Evolutionary conservation across 2,888 invertebrate genomes (phyloP), one percentile per base, ranked within the genome.

Genomic region (Teleiodes luculella): DNA sequence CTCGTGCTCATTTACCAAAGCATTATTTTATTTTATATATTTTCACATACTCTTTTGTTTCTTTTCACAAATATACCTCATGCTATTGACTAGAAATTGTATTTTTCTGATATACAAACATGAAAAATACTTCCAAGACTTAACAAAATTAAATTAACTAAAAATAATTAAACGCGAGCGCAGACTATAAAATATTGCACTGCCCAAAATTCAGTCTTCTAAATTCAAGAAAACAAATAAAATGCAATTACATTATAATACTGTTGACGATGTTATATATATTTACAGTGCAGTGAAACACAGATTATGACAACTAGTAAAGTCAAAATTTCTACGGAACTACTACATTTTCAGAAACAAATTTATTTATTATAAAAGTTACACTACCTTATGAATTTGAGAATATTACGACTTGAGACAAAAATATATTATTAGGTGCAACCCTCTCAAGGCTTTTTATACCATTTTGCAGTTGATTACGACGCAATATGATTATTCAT

Each of bases 201-300:
- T 78, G 77, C 88, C 88, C 88, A 72, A 73, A 68, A 65, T 66
- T 86, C 85, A 85, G 86, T 86, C 86, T 83, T 82, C 71, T 68
- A 72, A 76, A 70, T 52, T 54, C 53, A 51, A 54, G 53, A 37
- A 24, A 13, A 30, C 24, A 20, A 30, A 41, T 45, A 37, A 46
- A 36, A 31, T 37, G 30, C 41, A 33, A 11, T 49, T 24, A 24
- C 3, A 24, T 6, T 3, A 24, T 3, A 24, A 4, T 24, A 24
- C 6, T 24, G 24, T 24, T 36, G 59, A 61, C 46, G 48, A 30
- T 60, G 57, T 13, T 45, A 24, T n/a, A n/a, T 41, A 35, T 61
- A 62, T 60, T 52, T 63, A 63, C 64, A 68, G 60, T 62, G 65
- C 57, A 51, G 58, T 59, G 56, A 52, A 53, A 60, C 57, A 39